These are phyloP conservation scores for Hedya salicella DNA, from an alignment of 2,888 invertebrate species.

Conservation along the genomic window DNA sequence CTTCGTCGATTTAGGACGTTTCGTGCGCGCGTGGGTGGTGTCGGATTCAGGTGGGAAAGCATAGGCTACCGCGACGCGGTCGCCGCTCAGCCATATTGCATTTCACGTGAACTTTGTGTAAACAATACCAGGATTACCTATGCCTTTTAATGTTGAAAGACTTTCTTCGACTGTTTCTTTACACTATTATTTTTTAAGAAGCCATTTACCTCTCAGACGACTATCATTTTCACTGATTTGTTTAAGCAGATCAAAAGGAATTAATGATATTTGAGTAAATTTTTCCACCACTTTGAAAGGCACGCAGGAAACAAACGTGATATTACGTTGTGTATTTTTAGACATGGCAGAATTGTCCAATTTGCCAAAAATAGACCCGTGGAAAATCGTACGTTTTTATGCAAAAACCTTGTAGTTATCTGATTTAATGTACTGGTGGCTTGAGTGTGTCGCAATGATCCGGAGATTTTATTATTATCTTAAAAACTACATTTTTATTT, in stretches of 20 bases:
- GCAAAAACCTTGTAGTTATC: conserved; percentile 4
- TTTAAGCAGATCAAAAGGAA: too few species aligned
- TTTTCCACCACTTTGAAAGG: not conserved
- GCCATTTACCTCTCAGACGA: not conserved
- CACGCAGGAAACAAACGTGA: conserved; percentile 2
- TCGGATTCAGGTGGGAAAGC: conserved; percentile 84
- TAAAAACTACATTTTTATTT: too few species aligned
- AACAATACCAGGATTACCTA: conserved; percentile 65
- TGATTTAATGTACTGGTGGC: conserved; percentile 6
- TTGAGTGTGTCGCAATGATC: not conserved
- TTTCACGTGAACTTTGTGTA: conserved; percentile 76
- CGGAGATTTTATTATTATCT: too few species aligned
- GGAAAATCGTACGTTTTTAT: not conserved
- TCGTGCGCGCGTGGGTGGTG: conserved; percentile 64
- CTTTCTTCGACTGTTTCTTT: conserved; percentile 52
- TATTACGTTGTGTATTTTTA: not conserved
- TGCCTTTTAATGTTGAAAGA: conserved; percentile 60
- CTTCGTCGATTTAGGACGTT: conserved; percentile 62
- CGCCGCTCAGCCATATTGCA: conserved; percentile 76
- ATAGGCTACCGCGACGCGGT: conserved; percentile 82
- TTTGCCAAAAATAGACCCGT: conserved; percentile 8
- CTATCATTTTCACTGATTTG: too few species aligned
- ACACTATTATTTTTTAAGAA: not conserved
- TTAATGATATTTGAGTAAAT: too few species aligned
- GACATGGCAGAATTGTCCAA: not conserved